phyloP scores from a whole-genome alignment of 2,797 vertebrate species.

The Eulemur mongoz region DNA sequence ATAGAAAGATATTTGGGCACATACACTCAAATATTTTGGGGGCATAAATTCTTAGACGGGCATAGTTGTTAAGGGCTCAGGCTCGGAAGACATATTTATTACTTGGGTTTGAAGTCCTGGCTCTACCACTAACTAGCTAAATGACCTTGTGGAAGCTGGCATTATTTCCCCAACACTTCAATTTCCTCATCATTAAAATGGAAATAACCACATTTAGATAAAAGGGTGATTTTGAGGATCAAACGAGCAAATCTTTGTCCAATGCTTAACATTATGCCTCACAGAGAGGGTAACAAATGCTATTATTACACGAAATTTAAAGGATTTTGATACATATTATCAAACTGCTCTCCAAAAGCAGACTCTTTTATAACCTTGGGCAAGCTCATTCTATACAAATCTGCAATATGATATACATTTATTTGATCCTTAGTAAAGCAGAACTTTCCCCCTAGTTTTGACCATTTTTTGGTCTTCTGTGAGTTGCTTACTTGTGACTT shows the following conservation, averaged over 20 bases:
- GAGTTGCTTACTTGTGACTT: background rate
- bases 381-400: slow-evolving; percentile 50
- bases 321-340: background rate
- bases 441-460: background rate
- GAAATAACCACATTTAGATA: background rate
- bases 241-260: background rate
- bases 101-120: background rate
- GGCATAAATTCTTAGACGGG: slow-evolving; percentile 21
- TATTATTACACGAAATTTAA: background rate
- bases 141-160: background rate
- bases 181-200: slow-evolving; percentile 18
- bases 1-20: background rate
- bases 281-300: slow-evolving; percentile 10
- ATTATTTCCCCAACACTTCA: background rate
- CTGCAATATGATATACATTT: background rate
- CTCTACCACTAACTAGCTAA: slow-evolving; percentile 18
- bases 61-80: background rate
- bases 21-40: slow-evolving; percentile 5
- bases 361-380: background rate
- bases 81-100: background rate
- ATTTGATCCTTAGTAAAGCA: slow-evolving; percentile 33
- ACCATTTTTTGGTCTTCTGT: background rate
- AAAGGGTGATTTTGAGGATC: slow-evolving; percentile 38
- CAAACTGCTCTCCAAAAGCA: slow-evolving; percentile 16
- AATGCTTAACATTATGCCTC: slow-evolving; percentile 13